Evolutionary conservation across 2,888 invertebrate species (phyloP).

Genomic region (Minunthozetes semirufus): DNA sequence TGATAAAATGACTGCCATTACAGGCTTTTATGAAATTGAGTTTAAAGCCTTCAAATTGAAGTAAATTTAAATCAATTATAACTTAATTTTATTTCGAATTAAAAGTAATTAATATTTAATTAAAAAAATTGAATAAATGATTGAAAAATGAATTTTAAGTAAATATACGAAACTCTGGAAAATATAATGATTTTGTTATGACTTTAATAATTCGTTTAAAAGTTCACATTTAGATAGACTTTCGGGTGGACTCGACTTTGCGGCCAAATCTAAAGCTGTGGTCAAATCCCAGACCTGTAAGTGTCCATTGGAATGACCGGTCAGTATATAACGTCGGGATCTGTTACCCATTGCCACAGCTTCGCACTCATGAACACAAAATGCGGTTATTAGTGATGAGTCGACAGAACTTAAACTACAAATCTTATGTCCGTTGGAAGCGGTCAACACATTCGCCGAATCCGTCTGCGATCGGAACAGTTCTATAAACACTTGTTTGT

Average conservation of each 20-base stretch:
- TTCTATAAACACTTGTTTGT: conserved; percentile 81
- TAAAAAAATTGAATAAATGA: neutral
- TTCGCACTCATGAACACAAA: conserved; percentile 95
- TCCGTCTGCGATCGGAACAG: conserved; percentile 5
- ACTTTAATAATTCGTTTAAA: conserved; percentile 14
- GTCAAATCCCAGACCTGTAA: conserved; percentile 95
- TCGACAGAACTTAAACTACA: conserved; percentile 93
- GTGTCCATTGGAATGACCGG: conserved; percentile 84
- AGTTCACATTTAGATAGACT: neutral
- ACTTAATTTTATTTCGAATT: too few relatives aligned
- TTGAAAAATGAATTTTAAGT: neutral
- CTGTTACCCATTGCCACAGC: conserved; percentile 83
- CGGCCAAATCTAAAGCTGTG: conserved; percentile 71
- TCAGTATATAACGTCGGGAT: conserved; percentile 78
- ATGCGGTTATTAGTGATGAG: conserved; percentile 84
- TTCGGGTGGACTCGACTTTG: conserved; percentile 19
- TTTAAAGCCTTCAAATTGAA: too few relatives aligned
- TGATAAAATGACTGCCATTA: too few relatives aligned
- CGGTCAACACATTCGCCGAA: conserved; percentile 33
- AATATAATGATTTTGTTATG: neutral
- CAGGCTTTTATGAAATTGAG: too few relatives aligned
- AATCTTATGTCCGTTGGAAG: conserved; percentile 56
- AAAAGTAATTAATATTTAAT: too few relatives aligned
- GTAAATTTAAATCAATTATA: neutral
- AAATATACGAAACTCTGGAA: neutral